phyloP scores from a whole-genome alignment of 2,113 vertebrate species.

The Cepphus grylle region DNA sequence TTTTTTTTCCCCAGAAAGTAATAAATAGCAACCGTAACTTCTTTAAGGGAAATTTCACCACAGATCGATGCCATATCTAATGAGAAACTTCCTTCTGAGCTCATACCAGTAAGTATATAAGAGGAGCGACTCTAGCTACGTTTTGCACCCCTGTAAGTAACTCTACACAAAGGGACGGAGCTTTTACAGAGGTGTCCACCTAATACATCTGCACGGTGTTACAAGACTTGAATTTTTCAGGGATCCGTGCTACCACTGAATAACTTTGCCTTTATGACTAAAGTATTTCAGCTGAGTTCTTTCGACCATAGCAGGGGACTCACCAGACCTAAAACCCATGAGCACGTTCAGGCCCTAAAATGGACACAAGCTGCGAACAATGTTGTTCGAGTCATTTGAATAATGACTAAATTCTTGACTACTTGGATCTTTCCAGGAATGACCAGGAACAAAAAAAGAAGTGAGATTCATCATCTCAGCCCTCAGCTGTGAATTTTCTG shows the following conservation, averaged over 20 bases:
- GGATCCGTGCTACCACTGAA: background rate
- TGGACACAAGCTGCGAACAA: background rate
- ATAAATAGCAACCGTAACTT: background rate
- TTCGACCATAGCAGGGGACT: background rate
- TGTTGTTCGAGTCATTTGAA: background rate
- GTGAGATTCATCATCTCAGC: constrained; percentile 30
- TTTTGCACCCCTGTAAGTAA: background rate
- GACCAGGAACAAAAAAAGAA: background rate
- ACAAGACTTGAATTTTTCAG: background rate
- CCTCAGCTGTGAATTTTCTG: constrained; percentile 50
- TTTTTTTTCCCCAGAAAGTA: background rate
- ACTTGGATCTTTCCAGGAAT: constrained; percentile 16
- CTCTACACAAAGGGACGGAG: background rate
- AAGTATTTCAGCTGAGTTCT: background rate
- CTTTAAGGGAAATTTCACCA: background rate
- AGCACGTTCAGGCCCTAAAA: background rate
- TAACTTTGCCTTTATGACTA: background rate
- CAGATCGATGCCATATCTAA: background rate
- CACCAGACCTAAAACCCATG: background rate
- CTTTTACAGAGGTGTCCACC: background rate
- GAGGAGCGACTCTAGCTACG: background rate
- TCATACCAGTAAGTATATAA: background rate
- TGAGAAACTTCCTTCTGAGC: background rate
- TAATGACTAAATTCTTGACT: background rate
- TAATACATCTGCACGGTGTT: too few relatives aligned